Evolutionary conservation across 2,888 invertebrate species (phyloP), one percentile per base, ranked within the genome.

Genomic region (Pristionchus exspectatus): DNA sequence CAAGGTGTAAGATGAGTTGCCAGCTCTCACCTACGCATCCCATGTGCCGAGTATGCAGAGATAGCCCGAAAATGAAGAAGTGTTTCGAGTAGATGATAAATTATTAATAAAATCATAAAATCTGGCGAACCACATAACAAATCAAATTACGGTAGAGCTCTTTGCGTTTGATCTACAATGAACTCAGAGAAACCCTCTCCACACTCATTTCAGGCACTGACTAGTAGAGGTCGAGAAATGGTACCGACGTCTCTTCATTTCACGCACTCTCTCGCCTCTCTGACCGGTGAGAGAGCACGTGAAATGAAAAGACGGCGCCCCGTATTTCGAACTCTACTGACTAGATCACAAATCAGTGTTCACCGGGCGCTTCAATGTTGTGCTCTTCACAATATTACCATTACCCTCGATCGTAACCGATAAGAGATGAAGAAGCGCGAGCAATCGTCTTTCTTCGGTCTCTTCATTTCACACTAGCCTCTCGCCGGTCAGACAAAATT

Each of bases 41-140:
- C 14, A 44, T 81, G 50, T 81, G 81, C 81, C 9, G 4, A 16
- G n/a, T 50, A 16, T 81, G 81, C 50, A 9, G 50, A 0, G 12
- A 54, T n/a, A 81, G 38, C 54, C 81, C 81, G 16, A n/a, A 81
- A 21, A 50, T 81, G 50, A 44, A 24, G 3, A 50, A 21, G 14
- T 81, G 81, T 54, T 81, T 81, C 21, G 50, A 81, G 27, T 54
- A 81, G 27, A 44, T 16, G 81, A 81, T 54, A 81, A 81, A 81
- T 14, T 21, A 21, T 74, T 74, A 44, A 74, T 74, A 18, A n/a
- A 38, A 50, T 50, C 9, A 10, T 10, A 50, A 50, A 50, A 12
- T 50, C 9, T 7, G 0, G 9, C 44, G 44, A 3, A 50, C 3
- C 0, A 50, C 4, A 66, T 24, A 1, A 10, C 21, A 24, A 24